Percentiles rank a stretch among this genome's conserved stretches.
Conservation (phyloP, 2,888 invertebrate genomes). For the Dynastes hyllus region DNA sequence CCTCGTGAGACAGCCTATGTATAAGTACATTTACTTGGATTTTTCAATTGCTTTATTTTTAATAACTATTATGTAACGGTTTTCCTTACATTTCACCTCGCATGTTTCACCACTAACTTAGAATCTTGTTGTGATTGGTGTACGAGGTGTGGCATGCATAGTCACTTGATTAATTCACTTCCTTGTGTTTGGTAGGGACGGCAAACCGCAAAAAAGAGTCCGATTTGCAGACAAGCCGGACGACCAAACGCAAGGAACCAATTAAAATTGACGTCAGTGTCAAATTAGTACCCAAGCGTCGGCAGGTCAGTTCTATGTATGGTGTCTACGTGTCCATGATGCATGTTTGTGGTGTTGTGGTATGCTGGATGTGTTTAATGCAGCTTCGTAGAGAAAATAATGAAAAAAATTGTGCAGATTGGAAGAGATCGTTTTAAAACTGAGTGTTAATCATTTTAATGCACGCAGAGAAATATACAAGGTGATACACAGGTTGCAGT, state of each 20-base stretch:
- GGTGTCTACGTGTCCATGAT: neutral
- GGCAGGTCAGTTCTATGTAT: conserved; percentile 68
- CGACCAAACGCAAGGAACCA: conserved; percentile 77
- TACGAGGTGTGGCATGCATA: neutral
- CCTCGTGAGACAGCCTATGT: too few relatives aligned
- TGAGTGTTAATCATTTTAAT: too few relatives aligned
- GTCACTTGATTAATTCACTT: conserved; percentile 40
- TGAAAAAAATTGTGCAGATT: too few relatives aligned
- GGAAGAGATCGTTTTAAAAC: too few relatives aligned
- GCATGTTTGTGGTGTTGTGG: neutral
- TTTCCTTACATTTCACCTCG: too few relatives aligned
- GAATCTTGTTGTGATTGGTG: conserved; percentile 1
- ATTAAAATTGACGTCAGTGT: conserved; percentile 87
- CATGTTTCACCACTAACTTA: too few relatives aligned
- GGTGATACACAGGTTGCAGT: too few relatives aligned
- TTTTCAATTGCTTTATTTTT: too few relatives aligned
- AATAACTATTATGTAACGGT: too few relatives aligned
- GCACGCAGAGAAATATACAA: too few relatives aligned
- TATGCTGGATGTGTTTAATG: neutral
- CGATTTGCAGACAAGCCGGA: conserved; percentile 70
- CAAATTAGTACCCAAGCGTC: conserved; percentile 80
- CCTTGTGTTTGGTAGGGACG: conserved; percentile 71
- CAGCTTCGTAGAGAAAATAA: too few relatives aligned
- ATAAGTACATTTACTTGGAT: too few relatives aligned
- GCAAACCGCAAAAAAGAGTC: conserved; percentile 70